Conservation (phyloP, 2,888 invertebrate species). For the Metalampra italica region DNA sequence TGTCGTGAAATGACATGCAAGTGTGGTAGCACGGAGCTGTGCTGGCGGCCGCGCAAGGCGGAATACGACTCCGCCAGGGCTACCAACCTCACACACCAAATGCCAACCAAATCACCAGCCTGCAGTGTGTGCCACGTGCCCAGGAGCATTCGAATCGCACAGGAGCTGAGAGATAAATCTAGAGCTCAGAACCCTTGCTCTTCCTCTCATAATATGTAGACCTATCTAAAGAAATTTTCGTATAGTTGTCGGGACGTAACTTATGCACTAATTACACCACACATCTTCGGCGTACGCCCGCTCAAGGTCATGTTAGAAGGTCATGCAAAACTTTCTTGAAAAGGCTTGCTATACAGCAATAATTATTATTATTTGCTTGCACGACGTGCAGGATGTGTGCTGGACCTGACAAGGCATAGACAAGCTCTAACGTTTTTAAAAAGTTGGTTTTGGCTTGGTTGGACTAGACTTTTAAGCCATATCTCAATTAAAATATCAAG, state of each 20-base stretch:
- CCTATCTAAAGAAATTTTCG: not conserved
- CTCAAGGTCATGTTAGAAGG: too few relatives aligned
- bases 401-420: too few relatives aligned
- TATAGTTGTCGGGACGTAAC: not conserved
- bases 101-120: constrained; percentile 34
- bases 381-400: too few relatives aligned
- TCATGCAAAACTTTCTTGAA: too few relatives aligned
- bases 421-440: too few relatives aligned
- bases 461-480: too few relatives aligned
- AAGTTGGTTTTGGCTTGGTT: too few relatives aligned
- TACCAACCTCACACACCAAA: constrained; percentile 46
- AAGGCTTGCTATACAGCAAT: too few relatives aligned
- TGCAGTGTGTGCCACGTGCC: constrained; percentile 42
- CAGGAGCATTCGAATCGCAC: constrained; percentile 46
- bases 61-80: constrained; percentile 56
- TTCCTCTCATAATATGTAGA: not conserved
- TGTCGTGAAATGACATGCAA: constrained; percentile 62
- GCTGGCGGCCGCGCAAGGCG: constrained; percentile 53
- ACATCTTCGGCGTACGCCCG: too few relatives aligned
- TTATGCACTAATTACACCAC: too few relatives aligned
- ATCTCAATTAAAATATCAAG: too few relatives aligned
- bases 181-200: constrained; percentile 14
- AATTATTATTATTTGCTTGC: too few relatives aligned
- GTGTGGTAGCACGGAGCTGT: constrained; percentile 50
- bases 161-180: constrained; percentile 30